These are phyloP conservation scores for Lepilemur septentrionalis DNA, from an alignment of 2,797 vertebrate genomes.

Conservation along the genomic window DNA sequence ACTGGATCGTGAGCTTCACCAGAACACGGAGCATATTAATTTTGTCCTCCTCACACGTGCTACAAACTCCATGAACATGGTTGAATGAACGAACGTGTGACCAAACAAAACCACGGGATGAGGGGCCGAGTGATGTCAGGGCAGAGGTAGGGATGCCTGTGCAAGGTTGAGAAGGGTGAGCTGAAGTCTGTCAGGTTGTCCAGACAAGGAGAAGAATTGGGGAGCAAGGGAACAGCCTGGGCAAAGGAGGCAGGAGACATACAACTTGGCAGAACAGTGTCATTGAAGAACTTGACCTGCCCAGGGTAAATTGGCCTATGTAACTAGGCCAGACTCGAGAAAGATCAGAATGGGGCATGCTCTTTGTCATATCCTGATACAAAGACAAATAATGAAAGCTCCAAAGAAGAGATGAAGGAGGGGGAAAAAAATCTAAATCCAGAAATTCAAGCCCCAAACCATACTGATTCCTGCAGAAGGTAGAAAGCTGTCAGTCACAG, in stretches of 20 bases:
- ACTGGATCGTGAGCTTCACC: background rate
- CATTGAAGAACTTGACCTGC: background rate
- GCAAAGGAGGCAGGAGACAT: background rate
- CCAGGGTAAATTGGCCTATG: background rate
- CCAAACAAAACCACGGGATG: background rate
- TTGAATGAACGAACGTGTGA: background rate
- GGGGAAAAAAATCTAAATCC: background rate
- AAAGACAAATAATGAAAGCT: background rate
- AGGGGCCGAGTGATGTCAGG: background rate
- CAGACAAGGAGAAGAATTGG: background rate
- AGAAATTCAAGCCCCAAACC: background rate
- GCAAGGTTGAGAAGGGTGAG: background rate
- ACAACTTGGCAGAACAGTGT: background rate
- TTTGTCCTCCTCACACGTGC: background rate
- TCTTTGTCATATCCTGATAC: background rate
- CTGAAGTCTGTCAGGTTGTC: background rate
- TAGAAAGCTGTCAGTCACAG: background rate
- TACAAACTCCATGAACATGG: background rate
- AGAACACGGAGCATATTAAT: background rate
- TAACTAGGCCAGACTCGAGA: background rate
- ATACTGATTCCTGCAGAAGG: background rate
- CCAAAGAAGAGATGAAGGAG: background rate
- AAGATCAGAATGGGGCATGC: background rate
- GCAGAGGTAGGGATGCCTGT: fast-evolving
- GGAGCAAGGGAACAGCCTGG: background rate